A percentile compares a stretch with the other conserved stretches of the same genome.
These are phyloP conservation scores for Cheumatopsyche charites DNA, from an alignment of 1,140 invertebrate species.

Conservation along the genomic window DNA sequence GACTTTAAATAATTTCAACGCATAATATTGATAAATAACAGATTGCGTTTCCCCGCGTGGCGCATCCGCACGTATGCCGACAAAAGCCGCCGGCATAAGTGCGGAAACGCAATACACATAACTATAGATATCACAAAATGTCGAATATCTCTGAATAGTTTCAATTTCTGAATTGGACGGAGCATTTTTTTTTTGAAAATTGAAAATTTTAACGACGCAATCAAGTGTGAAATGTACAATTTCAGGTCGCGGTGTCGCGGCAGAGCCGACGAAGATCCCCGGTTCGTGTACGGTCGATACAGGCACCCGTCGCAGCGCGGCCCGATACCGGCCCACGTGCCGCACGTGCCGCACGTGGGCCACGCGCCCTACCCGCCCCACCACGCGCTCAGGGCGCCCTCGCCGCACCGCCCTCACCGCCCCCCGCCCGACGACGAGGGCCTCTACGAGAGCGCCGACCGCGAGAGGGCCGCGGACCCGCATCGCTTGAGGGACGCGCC, in stretches of 20 bases:
- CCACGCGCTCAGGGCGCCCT: constrained; percentile 54
- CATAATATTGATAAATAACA: too few relatives aligned
- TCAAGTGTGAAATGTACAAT: too few relatives aligned
- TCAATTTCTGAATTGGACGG: too few relatives aligned
- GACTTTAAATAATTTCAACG: too few relatives aligned
- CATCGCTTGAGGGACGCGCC: constrained; percentile 72
- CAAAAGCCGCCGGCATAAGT: too few relatives aligned
- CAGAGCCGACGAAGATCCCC: constrained; percentile 68
- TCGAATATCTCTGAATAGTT: too few relatives aligned
- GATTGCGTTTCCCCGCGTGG: too few relatives aligned
- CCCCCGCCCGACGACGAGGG: constrained; percentile 80
- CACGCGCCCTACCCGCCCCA: constrained; percentile 54
- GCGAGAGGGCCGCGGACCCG: constrained; percentile 66
- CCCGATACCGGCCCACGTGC: constrained; percentile 54
- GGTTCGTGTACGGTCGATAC: constrained; percentile 82
- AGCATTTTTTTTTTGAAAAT: too few relatives aligned
- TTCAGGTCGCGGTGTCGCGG: constrained; percentile 55
- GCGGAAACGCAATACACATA: too few relatives aligned
- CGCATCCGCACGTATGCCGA: too few relatives aligned
- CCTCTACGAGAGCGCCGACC: constrained; percentile 84
- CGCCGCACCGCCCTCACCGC: constrained; percentile 60
- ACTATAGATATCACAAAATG: too few relatives aligned
- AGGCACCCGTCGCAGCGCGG: constrained; percentile 71
- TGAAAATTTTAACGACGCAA: too few relatives aligned
- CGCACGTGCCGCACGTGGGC: constrained; percentile 55